These are phyloP conservation scores for Molorchus minor DNA, from an alignment of 2,888 invertebrate species.

Conservation along the genomic window DNA sequence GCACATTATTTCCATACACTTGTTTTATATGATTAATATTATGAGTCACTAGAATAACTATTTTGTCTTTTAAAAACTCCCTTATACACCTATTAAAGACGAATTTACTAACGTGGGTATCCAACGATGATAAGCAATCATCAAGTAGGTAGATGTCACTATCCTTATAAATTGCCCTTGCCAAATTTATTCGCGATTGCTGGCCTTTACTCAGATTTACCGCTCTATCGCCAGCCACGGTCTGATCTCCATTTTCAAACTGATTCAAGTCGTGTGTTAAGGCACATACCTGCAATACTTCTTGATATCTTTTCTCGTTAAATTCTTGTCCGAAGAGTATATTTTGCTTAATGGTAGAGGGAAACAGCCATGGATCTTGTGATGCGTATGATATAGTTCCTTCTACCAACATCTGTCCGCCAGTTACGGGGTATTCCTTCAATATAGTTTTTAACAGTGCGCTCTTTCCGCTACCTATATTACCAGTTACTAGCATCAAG, in stretches of 20 bases:
- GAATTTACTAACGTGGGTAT: conserved; percentile 46
- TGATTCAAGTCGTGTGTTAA: conserved; percentile 64
- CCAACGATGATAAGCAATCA: conserved; percentile 51
- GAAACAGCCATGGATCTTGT: conserved; percentile 55
- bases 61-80: conserved; percentile 50
- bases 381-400: conserved; percentile 54
- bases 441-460: conserved; percentile 51
- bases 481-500: conserved; percentile 68
- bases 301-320: conserved; percentile 55
- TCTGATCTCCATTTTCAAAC: conserved; percentile 59
- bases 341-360: conserved; percentile 52
- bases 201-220: conserved; percentile 71
- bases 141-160: conserved; percentile 54
- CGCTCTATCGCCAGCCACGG: conserved; percentile 71
- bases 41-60: conserved; percentile 52
- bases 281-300: conserved; percentile 61
- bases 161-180: conserved; percentile 52
- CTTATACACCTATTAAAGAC: conserved; percentile 51
- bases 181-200: conserved; percentile 53
- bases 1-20: conserved; percentile 42
- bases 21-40: conserved; percentile 49
- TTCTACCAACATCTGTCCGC: conserved; percentile 42
- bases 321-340: conserved; percentile 58
- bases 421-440: conserved; percentile 43
- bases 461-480: conserved; percentile 62